Base-by-base conservation (phyloP, 2,113 vertebrate genomes). In the Illadopsis cleaveri region DNA sequence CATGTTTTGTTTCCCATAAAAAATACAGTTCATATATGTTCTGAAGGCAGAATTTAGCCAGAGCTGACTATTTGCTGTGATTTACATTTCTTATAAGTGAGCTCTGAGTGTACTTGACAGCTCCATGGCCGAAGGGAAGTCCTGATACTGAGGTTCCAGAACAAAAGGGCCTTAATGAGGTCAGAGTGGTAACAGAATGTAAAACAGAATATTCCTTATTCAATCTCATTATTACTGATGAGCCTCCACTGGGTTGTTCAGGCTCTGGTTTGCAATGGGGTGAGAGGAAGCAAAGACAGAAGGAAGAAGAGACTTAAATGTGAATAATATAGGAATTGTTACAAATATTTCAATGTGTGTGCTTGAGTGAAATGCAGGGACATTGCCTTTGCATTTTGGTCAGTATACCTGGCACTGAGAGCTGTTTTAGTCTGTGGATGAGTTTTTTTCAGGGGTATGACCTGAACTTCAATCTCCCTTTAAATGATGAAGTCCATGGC, bases 141-240 rank as follows among this genome's bases (percentile, higher is more conserved):
- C 70, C 77, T 86, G 83, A 87, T 69, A 20, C 75, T 2, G 1
- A 69, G 69, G 65, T 45, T 91, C 89, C 54, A 77, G 90, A 94
- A 82, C 82, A 88, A 75, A 94, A 71, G 71, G 37, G 40, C 83
- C 80, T 90, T 96, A 94, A 92, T 92, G 94, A 97, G 85, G 90
- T 73, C 85, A 60, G 76, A 88, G 68, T 17, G 35, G 68, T 60
- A 90, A 61, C 56, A 57, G 76, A 88, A 73, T 51, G 60, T 80
- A 83, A 84, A 92, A 1, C 75, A 45, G 64, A 86, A 45, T 48
- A 27, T 62, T 90, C 90, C 82, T 75, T 44, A 66, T 27, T 68
- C 58, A 8, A 7, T 48, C 90, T 90, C 76, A 10, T 73, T 89
- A 54, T 56, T 60, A 31, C 40, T 44, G 75, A 54, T 68, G 62